A percentile compares a stretch with the other conserved stretches of the same genome.
These are phyloP conservation scores for Zosterops borbonicus DNA, from an alignment of 2,113 vertebrate genomes.

Conservation along the genomic window DNA sequence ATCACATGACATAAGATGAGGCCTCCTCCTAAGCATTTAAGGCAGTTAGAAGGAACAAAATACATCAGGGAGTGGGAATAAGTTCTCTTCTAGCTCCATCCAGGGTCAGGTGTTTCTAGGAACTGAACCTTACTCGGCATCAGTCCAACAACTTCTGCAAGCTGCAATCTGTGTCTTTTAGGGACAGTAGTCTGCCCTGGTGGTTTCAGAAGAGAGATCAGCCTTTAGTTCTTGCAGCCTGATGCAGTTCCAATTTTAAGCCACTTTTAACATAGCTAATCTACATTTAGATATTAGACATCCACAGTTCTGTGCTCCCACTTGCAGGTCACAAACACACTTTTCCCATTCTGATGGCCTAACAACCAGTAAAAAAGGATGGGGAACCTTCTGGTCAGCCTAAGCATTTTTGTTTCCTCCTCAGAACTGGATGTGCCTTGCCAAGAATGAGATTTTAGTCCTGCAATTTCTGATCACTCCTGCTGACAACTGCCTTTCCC, in stretches of 20 bases:
- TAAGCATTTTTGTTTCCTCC: background rate
- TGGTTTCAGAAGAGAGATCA: background rate
- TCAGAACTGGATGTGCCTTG: slow-evolving; percentile 22
- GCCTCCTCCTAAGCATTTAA: background rate
- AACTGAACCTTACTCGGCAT: background rate
- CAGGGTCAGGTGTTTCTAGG: background rate
- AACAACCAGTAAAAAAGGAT: background rate
- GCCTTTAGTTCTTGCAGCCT: background rate
- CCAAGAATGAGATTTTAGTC: background rate
- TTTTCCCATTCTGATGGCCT: background rate
- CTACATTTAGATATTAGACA: background rate
- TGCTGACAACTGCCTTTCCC: background rate
- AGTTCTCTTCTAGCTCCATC: background rate
- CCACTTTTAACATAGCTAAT: background rate
- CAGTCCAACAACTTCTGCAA: background rate
- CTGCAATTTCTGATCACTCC: background rate
- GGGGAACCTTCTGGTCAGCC: background rate
- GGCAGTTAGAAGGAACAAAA: background rate
- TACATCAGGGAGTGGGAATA: background rate
- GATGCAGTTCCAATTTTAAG: background rate
- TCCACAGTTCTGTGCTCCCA: background rate
- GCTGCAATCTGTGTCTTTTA: background rate
- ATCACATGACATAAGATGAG: rapidly evolving
- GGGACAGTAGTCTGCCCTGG: background rate
- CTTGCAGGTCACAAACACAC: background rate